Conservation (phyloP, 2,113 vertebrate genomes). For the Isurus oxyrinchus region DNA sequence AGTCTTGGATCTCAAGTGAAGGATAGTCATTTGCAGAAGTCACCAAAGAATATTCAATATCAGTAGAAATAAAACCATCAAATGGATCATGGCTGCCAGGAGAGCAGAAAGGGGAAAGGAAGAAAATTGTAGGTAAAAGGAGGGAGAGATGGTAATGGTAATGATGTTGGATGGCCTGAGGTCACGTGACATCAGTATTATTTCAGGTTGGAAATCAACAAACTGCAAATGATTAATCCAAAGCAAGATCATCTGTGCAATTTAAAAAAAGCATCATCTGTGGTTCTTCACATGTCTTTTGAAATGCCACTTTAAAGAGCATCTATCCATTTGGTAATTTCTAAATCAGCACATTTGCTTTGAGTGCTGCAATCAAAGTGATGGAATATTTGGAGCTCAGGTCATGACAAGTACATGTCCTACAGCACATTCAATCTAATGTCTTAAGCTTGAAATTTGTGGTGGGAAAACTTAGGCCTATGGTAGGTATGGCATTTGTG, state of each 20-base stretch:
- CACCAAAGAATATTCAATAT: neutral
- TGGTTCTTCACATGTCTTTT: too few relatives aligned
- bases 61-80: neutral
- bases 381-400: neutral
- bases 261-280: neutral
- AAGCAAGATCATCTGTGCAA: neutral
- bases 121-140: neutral
- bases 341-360: neutral
- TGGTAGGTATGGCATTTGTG: too few relatives aligned
- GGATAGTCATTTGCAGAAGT: neutral
- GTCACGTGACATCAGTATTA: neutral
- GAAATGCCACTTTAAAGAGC: neutral
- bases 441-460: too few relatives aligned
- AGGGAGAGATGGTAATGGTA: neutral
- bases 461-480: too few relatives aligned
- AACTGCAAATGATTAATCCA: neutral
- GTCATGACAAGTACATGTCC: too few relatives aligned
- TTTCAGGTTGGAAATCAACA: neutral
- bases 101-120: neutral
- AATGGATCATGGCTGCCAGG: neutral
- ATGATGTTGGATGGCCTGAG: neutral
- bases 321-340: neutral
- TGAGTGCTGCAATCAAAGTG: neutral
- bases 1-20: neutral
- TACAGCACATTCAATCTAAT: too few relatives aligned